Evolutionary conservation across 1,140 invertebrate genomes (phyloP), one percentile per base, ranked within the genome.

Genomic region (Drosophila lacertosa): DNA sequence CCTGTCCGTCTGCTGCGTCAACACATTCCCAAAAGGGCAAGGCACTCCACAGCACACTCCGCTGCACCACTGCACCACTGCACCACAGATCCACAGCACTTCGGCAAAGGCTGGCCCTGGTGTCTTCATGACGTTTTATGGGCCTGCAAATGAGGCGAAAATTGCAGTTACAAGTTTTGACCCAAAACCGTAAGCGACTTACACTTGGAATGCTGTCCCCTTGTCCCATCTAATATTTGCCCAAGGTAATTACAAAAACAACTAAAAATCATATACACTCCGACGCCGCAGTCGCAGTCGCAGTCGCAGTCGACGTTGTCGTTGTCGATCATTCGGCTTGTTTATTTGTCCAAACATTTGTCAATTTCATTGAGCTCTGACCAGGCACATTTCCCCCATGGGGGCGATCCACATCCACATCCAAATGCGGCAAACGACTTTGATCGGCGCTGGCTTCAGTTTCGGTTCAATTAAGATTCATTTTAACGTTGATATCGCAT

Each of bases 341-440:
- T 62, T 79, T 86, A 86, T 86, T 86, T 86, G 82, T 88, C 81
- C 73, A 86, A 86, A 86, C 81, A 86, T 86, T 86, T 86, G 82
- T 86, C 82, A 81, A 86, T 88, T 86, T 88, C 82, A 86, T 86
- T 86, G 77, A 86, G 80, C 80, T 81, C 81, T 86, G 77, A 67
- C 77, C 79, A 74, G 68, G 60, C 80, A 84, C 65, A 70, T 83
- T 83, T 84, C 81, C 82, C 82, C 33, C 51, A 74, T 50, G 37
- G 59, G 59, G 40, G 54, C 71, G 58, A 57, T 63, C 45, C 26
- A 15, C 33, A 47, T 37, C 20, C 51, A 54, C 35, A 16, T 35
- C 10, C 35, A n/a, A 45, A 6, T 6, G 6, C 79, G 80, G 80
- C 80, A 40, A 59, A 35, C 15, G 54, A n/a, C 58, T 89, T 83